Percentiles rank a stretch among this genome's conserved stretches.
These are phyloP conservation scores for Sus scrofa DNA, from an alignment of 2,113 vertebrate species.

Conservation along the genomic window DNA sequence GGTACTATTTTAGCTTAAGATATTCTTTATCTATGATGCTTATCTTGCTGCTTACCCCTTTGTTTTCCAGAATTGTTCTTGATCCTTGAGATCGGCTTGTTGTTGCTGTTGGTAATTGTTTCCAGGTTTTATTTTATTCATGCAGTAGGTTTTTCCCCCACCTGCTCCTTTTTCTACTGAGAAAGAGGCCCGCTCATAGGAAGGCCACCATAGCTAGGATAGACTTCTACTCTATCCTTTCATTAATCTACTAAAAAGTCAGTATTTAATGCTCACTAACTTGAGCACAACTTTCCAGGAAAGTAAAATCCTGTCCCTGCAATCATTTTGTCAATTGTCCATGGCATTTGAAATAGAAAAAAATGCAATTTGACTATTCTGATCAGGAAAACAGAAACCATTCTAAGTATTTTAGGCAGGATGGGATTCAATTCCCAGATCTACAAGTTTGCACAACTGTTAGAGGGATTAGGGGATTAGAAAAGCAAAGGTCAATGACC, in stretches of 20 bases:
- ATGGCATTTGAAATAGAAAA: not conserved
- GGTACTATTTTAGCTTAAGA: not conserved
- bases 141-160: not conserved
- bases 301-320: not conserved
- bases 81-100: not conserved
- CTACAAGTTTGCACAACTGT: not conserved
- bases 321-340: not conserved
- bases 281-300: not conserved
- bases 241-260: not conserved
- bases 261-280: not conserved
- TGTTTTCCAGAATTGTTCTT: not conserved
- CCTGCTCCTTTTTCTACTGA: constrained; percentile 19
- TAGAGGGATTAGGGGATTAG: not conserved
- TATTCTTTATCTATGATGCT: not conserved
- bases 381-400: not conserved
- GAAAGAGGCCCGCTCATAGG: not conserved
- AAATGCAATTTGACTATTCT: constrained; percentile 7
- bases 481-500: not conserved
- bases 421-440: not conserved
- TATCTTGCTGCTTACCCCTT: not conserved
- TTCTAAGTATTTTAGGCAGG: constrained; percentile 45
- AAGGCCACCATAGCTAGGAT: not conserved
- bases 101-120: not conserved
- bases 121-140: not conserved
- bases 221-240: not conserved